A percentile compares a stretch with the other conserved stretches of the same genome.
Evolutionary conservation across 2,113 vertebrate species (phyloP).

Genomic region (Chloroceryle aenea): DNA sequence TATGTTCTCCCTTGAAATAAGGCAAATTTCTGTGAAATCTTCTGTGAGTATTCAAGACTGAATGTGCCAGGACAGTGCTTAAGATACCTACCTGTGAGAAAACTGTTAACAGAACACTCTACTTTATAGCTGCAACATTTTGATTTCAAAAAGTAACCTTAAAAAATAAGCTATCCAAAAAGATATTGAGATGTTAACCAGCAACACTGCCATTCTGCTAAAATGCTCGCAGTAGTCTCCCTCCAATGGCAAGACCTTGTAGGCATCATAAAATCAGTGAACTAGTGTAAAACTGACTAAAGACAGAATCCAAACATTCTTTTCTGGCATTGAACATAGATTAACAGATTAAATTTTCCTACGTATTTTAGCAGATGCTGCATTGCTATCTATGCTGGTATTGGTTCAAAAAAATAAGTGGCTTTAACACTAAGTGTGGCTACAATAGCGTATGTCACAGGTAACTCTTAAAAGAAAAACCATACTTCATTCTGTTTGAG

Average conservation of each 20-base stretch:
- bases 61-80: neutral
- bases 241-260: neutral
- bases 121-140: neutral
- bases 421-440: neutral
- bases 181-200: neutral
- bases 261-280: neutral
- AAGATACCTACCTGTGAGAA: neutral
- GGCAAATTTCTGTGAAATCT: neutral
- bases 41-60: neutral
- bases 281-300: neutral
- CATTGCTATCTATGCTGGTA: neutral
- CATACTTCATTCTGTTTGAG: neutral
- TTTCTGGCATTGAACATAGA: neutral
- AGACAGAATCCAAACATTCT: neutral
- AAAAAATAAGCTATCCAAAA: neutral
- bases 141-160: neutral
- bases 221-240: neutral
- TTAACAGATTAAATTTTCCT: neutral
- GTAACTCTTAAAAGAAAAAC: neutral
- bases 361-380: neutral
- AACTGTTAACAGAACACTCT: neutral
- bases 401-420: neutral
- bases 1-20: neutral
- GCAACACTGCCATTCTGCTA: neutral
- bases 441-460: neutral